These are phyloP conservation scores for Plutomurus gul DNA, from an alignment of 1,140 invertebrate species.

Conservation along the genomic window DNA sequence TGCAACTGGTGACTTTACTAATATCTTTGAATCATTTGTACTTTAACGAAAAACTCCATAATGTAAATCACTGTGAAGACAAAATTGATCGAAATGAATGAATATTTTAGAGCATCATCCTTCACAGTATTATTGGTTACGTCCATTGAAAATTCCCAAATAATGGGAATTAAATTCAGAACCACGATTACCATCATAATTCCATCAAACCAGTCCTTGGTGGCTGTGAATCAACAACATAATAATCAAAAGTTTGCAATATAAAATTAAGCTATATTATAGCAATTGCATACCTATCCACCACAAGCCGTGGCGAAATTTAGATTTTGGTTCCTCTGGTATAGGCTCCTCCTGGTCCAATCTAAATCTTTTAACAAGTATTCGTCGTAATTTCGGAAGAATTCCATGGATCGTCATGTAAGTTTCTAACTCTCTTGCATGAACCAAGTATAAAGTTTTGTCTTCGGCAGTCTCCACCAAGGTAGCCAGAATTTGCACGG, in stretches of 20 bases:
- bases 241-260: not conserved
- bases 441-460: conserved; percentile 20
- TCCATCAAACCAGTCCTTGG: conserved; percentile 35
- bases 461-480: conserved; percentile 10
- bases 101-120: not conserved
- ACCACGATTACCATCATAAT: conserved; percentile 42
- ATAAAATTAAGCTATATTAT: not conserved
- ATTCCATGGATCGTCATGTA: conserved; percentile 39
- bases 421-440: conserved; percentile 37
- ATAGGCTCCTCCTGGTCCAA: conserved; percentile 7
- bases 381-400: conserved; percentile 17
- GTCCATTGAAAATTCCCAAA: conserved; percentile 37
- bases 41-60: conserved; percentile 40
- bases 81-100: conserved; percentile 28
- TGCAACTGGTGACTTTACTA: too few species aligned
- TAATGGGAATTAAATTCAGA: conserved; percentile 38
- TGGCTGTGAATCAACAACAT: conserved; percentile 37
- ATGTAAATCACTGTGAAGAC: conserved; percentile 36
- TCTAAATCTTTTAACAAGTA: not conserved
- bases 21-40: too few species aligned
- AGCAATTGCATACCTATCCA: not conserved
- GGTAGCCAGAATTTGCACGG: conserved; percentile 45
- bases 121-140: not conserved
- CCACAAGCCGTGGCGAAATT: not conserved
- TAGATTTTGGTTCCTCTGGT: conserved; percentile 1